Evolutionary conservation across 2,797 vertebrate genomes (phyloP), one percentile per base, ranked within the genome.

Genomic region (Hemibagrus guttatus): DNA sequence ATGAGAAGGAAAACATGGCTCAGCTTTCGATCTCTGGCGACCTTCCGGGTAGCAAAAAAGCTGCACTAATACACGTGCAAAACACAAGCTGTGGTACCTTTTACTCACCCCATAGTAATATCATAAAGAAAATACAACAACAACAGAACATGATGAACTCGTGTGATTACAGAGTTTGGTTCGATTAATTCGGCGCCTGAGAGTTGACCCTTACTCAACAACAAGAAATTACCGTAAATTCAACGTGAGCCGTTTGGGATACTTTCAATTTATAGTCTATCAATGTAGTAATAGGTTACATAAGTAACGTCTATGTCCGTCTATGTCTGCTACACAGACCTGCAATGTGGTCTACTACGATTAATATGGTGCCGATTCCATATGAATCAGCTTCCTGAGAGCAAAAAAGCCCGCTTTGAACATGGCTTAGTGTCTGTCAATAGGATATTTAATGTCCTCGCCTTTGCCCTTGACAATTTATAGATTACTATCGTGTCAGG

Each of bases 41-140:
- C 85, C 90, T 90, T 92, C 90, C 92, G 93, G 92, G 91, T 91
- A 92, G 90, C 88, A 89, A 39, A 12, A 74, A 76, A 12, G 12
- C 28, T 35, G 0, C 2, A 80, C 35, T 46, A 80, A 91, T 87
- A 74, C 89, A 91, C 88, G 69, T 78, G 71, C 89, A 92, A 83
- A 90, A 86, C 84, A 81, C 84, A 84, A 26, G 88, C 84, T 52
- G 87, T 71, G 71, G 89, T 69, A 89, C 69, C 17, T 59, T 49
- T 23, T 31, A 79, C 52, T 85, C 13, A 39, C 26, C 14, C 13
- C 71, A 68, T 12, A 58, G 23, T 11, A 31, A 23, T 19, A 28
- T 5, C 4, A 4, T 26, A 54, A 63, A 64, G 14, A 59, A 74
- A 28, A 84, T n/a, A 14, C 42, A 42, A 59, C 56, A 71, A 35